Percentiles rank a stretch among this genome's conserved stretches.
These are phyloP conservation scores for Pipistrellus pipistrellus DNA, from an alignment of 2,797 vertebrate species.

Conservation along the genomic window DNA sequence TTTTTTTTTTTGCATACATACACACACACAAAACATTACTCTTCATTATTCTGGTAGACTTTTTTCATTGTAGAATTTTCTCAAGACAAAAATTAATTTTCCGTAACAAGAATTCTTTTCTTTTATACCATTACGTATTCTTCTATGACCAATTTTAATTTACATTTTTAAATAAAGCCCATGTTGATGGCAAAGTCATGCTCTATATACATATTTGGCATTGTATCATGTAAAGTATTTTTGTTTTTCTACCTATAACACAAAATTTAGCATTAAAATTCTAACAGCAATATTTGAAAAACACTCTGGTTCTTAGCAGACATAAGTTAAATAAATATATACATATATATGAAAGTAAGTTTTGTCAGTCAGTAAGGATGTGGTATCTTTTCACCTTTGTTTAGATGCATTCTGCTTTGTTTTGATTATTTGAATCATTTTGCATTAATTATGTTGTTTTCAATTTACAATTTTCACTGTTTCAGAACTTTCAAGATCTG, in stretches of 20 bases:
- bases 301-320: neutral
- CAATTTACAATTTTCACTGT: neutral
- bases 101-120: neutral
- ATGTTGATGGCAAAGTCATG: neutral
- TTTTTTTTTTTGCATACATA: neutral
- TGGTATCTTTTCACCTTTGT: neutral
- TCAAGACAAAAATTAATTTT: neutral
- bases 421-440: slow-evolving; percentile 51
- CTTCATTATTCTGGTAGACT: neutral
- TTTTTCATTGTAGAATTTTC: slow-evolving; percentile 42
- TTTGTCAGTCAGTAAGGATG: neutral
- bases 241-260: neutral
- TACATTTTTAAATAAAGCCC: neutral
- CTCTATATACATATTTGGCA: neutral
- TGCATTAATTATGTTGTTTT: slow-evolving; percentile 45
- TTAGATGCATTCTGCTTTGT: slow-evolving; percentile 7
- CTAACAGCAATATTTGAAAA: slow-evolving; percentile 13
- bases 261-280: neutral
- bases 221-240: neutral
- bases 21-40: neutral
- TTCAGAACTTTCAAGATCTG: slow-evolving; percentile 31
- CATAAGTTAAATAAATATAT: neutral
- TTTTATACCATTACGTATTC: neutral
- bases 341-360: neutral
- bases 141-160: slow-evolving; percentile 20